These are phyloP conservation scores for Zaprionus ornatus DNA, from an alignment of 1,140 invertebrate species.

Conservation along the genomic window DNA sequence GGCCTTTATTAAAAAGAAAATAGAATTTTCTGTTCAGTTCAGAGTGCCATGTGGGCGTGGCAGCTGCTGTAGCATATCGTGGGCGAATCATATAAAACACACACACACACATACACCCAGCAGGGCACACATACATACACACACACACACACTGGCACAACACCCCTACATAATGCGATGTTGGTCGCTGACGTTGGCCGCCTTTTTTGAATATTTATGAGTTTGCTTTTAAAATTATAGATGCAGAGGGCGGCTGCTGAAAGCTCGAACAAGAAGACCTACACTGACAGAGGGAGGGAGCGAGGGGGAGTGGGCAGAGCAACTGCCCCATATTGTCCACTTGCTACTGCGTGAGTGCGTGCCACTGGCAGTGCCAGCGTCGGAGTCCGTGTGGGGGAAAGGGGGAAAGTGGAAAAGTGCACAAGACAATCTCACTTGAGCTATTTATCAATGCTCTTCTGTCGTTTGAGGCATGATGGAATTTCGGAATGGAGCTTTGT, in stretches of 20 bases:
- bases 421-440: slow-evolving; percentile 53
- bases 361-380: not conserved
- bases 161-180: slow-evolving; percentile 39
- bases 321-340: slow-evolving; percentile 40
- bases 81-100: slow-evolving; percentile 59
- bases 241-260: slow-evolving; percentile 57
- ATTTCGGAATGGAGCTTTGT: slow-evolving; percentile 28
- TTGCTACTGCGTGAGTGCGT: slow-evolving; percentile 42
- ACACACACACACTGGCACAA: slow-evolving; percentile 33
- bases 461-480: slow-evolving; percentile 34
- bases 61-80: slow-evolving; percentile 28
- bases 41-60: slow-evolving; percentile 60
- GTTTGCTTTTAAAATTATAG: slow-evolving; percentile 81
- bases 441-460: slow-evolving; percentile 51
- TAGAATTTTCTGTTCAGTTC: slow-evolving; percentile 66
- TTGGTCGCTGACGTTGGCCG: slow-evolving; percentile 53
- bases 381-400: not conserved
- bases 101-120: slow-evolving; percentile 27
- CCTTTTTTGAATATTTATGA: slow-evolving; percentile 81
- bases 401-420: slow-evolving; percentile 23
- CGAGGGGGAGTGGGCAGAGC: not conserved
- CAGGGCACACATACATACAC: slow-evolving; percentile 19
- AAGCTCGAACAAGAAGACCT: slow-evolving; percentile 19
- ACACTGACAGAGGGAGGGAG: not conserved
- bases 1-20: slow-evolving; percentile 77